Base-by-base conservation (phyloP, 2,888 invertebrate genomes). In the Agriopis marginaria region DNA sequence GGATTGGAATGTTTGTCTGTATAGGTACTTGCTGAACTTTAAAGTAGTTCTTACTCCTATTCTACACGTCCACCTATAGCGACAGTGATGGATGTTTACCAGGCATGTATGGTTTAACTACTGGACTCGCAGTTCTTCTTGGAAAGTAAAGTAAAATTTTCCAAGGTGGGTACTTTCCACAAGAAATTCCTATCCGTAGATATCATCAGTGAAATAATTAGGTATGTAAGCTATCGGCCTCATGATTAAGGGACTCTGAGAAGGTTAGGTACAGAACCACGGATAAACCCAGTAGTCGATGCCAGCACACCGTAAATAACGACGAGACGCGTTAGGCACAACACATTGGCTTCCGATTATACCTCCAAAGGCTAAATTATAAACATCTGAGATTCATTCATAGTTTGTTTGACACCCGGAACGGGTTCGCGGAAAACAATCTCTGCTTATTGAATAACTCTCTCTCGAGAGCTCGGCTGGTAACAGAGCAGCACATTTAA, bases 361-460 rank as follows among this genome's bases (percentile, higher is more conserved):
- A 64, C 59, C 42, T 62, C 11, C 55, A 54, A 14, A 10, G 44
- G 12, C 51, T 50, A 66, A 67, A 72, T 71, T 71, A 68, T 75
- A 75, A 75, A 75, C 74, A 69, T 53, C 14, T 49, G 59, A 70
- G 71, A 75, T 69, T 72, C 61, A 75, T 72, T 60, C 58, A 40
- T 50, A 62, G 71, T 71, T 75, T 72, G 74, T 76, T 76, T 71
- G 75, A 75, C 75, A 73, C 53, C 55, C 56, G 47, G 11, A 63
- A 69, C 65, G 45, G 68, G 61, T 75, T 66, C 61, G 17, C 32
- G 17, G 58, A 64, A 68, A 70, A 67, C 67, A 72, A 74, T 59
- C 51, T 61, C 53, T 54, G 55, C 55, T 50, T 63, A 68, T 68
- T 59, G 32, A 63, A 55, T 63, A 63, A 58, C 63, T 67, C 32